A percentile compares a stretch with the other conserved stretches of the same genome.
phyloP scores from a whole-genome alignment of 1,140 invertebrate genomes.

The roundworm (Caenorhabditis elegans) region WBcel235 BX284604.4:9594001-9594500 shows the following conservation, averaged over 20 bases:
- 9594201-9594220: background rate
- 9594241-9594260: background rate
- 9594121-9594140: constrained; percentile 28
- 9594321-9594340: constrained; percentile 35
- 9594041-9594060: constrained; percentile 35
- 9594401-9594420: too few relatives aligned
- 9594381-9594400: too few relatives aligned
- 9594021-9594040: constrained; percentile 39
- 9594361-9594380: too few relatives aligned
- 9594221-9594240: too few relatives aligned
- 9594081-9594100: constrained; percentile 18
- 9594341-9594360: background rate
- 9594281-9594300: constrained; percentile 25
- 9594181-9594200: background rate
- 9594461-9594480: too few relatives aligned
- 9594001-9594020: constrained; percentile 38
- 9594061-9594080: constrained; percentile 18
- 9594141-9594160: constrained; percentile 35
- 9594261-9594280: constrained; percentile 32
- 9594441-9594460: too few relatives aligned
- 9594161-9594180: background rate
- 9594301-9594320: constrained; percentile 37
- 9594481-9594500: too few relatives aligned
- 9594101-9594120: constrained; percentile 18
- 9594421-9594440: too few relatives aligned